A percentile compares a stretch with the other conserved stretches of the same genome.
Evolutionary conservation across 2,113 vertebrate species (phyloP).

Genomic region (Charadrius vociferus): DNA sequence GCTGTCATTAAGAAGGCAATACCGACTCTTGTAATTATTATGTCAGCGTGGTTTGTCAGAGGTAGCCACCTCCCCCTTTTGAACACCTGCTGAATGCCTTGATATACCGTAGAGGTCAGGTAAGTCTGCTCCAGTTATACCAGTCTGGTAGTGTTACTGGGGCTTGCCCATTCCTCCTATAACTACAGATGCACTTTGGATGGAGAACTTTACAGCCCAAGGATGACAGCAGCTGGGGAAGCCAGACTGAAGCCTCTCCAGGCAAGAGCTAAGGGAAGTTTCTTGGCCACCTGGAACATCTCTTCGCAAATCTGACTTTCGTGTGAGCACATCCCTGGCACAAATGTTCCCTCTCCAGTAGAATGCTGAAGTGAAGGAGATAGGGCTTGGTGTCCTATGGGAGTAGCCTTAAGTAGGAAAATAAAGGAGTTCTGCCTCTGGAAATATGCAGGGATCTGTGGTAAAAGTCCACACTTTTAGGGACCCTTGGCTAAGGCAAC

Average conservation of each 20-base stretch:
- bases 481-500: background rate
- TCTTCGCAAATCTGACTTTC: background rate
- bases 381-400: background rate
- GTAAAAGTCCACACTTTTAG: background rate
- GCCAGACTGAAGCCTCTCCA: background rate
- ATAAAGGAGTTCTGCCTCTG: background rate
- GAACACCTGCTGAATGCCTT: slow-evolving; percentile 7
- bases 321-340: background rate
- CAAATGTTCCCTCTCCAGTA: background rate
- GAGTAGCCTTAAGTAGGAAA: background rate
- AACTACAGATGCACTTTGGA: background rate
- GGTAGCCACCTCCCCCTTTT: background rate
- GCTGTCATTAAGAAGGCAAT: slow-evolving; percentile 57
- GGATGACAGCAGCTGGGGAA: background rate
- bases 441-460: background rate
- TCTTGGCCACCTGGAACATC: background rate
- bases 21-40: slow-evolving; percentile 19
- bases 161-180: background rate
- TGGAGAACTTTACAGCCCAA: background rate
- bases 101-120: background rate
- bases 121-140: background rate
- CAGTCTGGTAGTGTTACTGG: background rate
- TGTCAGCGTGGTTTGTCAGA: background rate
- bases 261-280: background rate
- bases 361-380: background rate